Base-by-base conservation (phyloP, 2,888 invertebrate species). In the Cybosia mesomella region DNA sequence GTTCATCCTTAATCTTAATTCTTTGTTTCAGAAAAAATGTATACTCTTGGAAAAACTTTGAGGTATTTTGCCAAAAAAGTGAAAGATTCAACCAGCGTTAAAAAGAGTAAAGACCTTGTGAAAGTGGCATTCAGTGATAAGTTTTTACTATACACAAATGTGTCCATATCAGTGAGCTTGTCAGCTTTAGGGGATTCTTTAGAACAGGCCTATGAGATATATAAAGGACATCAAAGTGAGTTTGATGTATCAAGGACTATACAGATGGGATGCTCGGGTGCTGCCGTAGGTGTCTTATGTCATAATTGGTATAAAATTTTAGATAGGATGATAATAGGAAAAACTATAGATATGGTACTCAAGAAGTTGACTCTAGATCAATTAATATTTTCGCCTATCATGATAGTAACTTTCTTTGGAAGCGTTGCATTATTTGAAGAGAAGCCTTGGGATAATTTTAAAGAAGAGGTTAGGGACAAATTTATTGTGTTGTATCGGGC, bases 261-360 rank as follows among this genome's bases (percentile, higher is more conserved):
- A 67, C 96, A 98, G 73, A 98, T 99, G 97, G 97, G 97, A 2
- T 93, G 96, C 66, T 97, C 98, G 11, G 99, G 98, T 8, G 95
- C 97, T 54, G 96, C 97, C 0, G 96, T 98, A 1, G 99, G 98
- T 36, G 92, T 98, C 3, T 89, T 98, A 18, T 98, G 98, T 83
- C 99, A 99, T 85, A 96, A 97, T 86, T 99, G 98, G 98, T 99
- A 99, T 87, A 96, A 96, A 84, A 95, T 96, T 77, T 92, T 99
- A 81, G 99, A 99, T 86, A 95, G 92, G 71, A 95, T 95, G 83
- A 91, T 98, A 60, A 97, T 98, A 10, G 98, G 98, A 0, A 96
- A 97, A 81, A 95, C 96, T 5, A 85, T 97, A 24, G 92, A 91
- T 39, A 95, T 96, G 85, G 97, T 98, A 2, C 82, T 96, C 36